phyloP scores from a whole-genome alignment of 2,113 vertebrate species.

The Perccottus glenii region DNA sequence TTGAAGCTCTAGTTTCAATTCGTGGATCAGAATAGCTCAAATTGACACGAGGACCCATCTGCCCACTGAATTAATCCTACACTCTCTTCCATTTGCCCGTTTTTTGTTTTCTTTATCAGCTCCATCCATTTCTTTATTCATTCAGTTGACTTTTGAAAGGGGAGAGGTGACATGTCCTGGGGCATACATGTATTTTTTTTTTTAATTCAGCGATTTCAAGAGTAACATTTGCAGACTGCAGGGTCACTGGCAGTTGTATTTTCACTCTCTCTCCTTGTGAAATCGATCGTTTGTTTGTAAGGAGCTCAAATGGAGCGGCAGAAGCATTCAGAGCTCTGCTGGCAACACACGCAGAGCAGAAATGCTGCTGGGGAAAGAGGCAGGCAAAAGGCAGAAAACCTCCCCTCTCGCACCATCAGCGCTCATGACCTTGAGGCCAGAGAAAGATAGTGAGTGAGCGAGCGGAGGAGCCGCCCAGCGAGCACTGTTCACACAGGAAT shows the following conservation, averaged over 20 bases:
- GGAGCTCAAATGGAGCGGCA: slow-evolving; percentile 75
- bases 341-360: slow-evolving; percentile 66
- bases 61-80: slow-evolving; percentile 79
- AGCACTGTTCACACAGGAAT: slow-evolving; percentile 56
- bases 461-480: slow-evolving; percentile 55
- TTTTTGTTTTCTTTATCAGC: slow-evolving; percentile 78
- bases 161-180: slow-evolving; percentile 80
- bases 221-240: slow-evolving; percentile 80
- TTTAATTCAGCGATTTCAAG: slow-evolving; percentile 76
- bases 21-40: slow-evolving; percentile 80
- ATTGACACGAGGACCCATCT: slow-evolving; percentile 82
- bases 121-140: slow-evolving; percentile 82
- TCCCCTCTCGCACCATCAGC: slow-evolving; percentile 57
- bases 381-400: slow-evolving; percentile 71
- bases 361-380: slow-evolving; percentile 77
- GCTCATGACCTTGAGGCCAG: slow-evolving; percentile 71
- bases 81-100: slow-evolving; percentile 74
- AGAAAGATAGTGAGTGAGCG: slow-evolving; percentile 60
- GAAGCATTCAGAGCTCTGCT: slow-evolving; percentile 71
- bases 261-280: slow-evolving; percentile 64
- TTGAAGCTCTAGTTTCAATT: slow-evolving; percentile 76
- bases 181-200: slow-evolving; percentile 56
- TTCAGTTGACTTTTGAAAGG: slow-evolving; percentile 77
- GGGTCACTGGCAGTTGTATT: slow-evolving; percentile 77
- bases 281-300: slow-evolving; percentile 81